Evolutionary conservation across 2,797 vertebrate species (phyloP).

Genomic region (Oophaga sylvatica): DNA sequence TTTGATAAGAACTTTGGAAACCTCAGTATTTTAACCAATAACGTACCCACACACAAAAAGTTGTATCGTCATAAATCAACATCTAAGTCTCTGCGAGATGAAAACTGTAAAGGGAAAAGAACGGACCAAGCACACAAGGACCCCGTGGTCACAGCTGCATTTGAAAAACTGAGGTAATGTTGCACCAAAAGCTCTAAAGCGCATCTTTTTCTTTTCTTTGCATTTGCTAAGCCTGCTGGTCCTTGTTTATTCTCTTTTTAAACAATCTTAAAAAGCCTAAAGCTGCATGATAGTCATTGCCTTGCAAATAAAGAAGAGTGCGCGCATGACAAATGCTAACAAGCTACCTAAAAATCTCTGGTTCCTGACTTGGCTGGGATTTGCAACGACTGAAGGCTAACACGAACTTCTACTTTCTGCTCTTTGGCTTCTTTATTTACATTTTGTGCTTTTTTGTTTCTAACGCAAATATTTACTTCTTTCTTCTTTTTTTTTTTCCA

Average conservation of each 20-base stretch:
- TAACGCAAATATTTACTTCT: slow-evolving; percentile 66
- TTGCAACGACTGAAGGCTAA: slow-evolving; percentile 78
- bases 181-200: slow-evolving; percentile 91
- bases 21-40: slow-evolving; percentile 90
- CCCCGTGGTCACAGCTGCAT: slow-evolving; percentile 94
- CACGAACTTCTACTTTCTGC: slow-evolving; percentile 91
- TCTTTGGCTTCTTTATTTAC: slow-evolving; percentile 87
- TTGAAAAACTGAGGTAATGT: slow-evolving; percentile 99
- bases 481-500: slow-evolving; percentile 62
- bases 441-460: slow-evolving; percentile 76
- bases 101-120: slow-evolving; percentile 94
- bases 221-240: slow-evolving; percentile 79
- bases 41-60: slow-evolving; percentile 97
- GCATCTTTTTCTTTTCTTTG: slow-evolving; percentile 81
- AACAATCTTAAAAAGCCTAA: slow-evolving; percentile 80
- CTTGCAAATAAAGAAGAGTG: slow-evolving; percentile 81
- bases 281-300: slow-evolving; percentile 94
- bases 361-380: slow-evolving; percentile 95
- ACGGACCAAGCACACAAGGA: slow-evolving; percentile 92
- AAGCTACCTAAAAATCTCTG: slow-evolving; percentile 94
- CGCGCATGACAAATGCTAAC: slow-evolving; percentile 95
- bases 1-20: slow-evolving; percentile 93
- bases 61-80: slow-evolving; percentile 99
- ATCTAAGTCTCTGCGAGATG: slow-evolving; percentile 94
- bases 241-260: slow-evolving; percentile 76